Percentiles rank a stretch among this genome's conserved stretches.
These are phyloP conservation scores for Mobula hypostoma DNA, from an alignment of 2,113 vertebrate species.

Conservation along the genomic window DNA sequence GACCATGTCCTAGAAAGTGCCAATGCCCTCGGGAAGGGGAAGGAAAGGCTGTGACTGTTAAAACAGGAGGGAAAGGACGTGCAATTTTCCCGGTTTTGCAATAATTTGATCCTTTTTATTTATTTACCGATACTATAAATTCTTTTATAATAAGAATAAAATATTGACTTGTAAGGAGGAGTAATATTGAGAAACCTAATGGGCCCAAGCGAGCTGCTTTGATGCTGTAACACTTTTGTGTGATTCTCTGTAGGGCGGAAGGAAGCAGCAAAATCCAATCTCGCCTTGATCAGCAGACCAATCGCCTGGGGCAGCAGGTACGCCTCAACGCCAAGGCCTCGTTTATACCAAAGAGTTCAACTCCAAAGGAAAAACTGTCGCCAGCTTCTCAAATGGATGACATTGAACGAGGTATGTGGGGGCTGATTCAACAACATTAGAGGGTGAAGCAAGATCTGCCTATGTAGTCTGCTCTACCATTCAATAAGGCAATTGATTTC, in stretches of 20 bases:
- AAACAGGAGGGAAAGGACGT: too few relatives aligned
- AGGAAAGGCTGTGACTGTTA: too few relatives aligned
- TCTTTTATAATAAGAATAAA: too few relatives aligned
- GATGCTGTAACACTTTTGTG: not conserved
- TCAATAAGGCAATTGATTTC: too few relatives aligned
- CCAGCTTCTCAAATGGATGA: slow-evolving; percentile 84
- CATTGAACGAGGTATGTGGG: slow-evolving; percentile 79
- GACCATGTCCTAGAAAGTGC: too few relatives aligned
- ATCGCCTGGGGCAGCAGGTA: slow-evolving; percentile 61
- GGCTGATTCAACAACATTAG: not conserved
- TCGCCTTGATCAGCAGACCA: slow-evolving; percentile 64
- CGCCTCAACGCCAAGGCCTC: slow-evolving; percentile 67
- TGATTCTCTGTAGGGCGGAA: slow-evolving; percentile 66
- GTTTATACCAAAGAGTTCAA: slow-evolving; percentile 52
- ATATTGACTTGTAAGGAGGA: not conserved
- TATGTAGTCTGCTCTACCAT: too few relatives aligned
- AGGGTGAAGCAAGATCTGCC: too few relatives aligned
- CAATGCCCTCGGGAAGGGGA: too few relatives aligned
- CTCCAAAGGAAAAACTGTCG: slow-evolving; percentile 68
- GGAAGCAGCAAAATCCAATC: slow-evolving; percentile 92
- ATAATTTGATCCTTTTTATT: too few relatives aligned
- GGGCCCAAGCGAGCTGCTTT: not conserved
- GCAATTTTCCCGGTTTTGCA: too few relatives aligned
- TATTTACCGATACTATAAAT: too few relatives aligned
- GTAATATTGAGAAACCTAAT: not conserved